These are phyloP conservation scores for Pegea sp. DNA, from an alignment of 23 tunicate species.

Conservation along the genomic window DNA sequence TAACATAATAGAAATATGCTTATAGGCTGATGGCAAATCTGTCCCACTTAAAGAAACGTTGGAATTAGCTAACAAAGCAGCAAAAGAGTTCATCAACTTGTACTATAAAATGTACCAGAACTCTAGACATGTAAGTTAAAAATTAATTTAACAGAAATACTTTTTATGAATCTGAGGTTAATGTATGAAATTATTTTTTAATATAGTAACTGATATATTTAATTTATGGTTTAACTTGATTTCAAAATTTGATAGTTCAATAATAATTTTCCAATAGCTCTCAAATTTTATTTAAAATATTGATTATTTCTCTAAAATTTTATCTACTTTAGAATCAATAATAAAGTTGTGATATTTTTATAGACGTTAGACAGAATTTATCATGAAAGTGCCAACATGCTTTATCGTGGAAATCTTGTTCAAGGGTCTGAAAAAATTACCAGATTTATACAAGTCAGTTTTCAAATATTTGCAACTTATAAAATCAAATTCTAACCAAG, in stretches of 20 bases:
- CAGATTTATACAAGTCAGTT: slow-evolving; percentile 47
- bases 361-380: slow-evolving; percentile 60
- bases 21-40: too few species aligned
- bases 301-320: too few species aligned
- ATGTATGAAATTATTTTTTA: not conserved
- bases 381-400: slow-evolving; percentile 56
- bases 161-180: not conserved
- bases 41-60: too few species aligned
- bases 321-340: too few species aligned
- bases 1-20: too few species aligned
- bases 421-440: slow-evolving; percentile 33
- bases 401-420: slow-evolving; percentile 68
- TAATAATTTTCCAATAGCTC: not conserved
- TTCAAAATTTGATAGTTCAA: not conserved
- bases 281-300: not conserved
- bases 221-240: not conserved
- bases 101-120: slow-evolving; percentile 68
- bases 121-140: slow-evolving; percentile 44
- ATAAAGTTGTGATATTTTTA: not conserved
- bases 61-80: slow-evolving; percentile 60
- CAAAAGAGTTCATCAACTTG: slow-evolving; percentile 33
- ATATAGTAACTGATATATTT: not conserved
- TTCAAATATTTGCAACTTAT: not conserved
- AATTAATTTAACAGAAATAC: not conserved
- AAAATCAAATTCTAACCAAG: not conserved